phyloP scores from a whole-genome alignment of 2,797 vertebrate species.

The Macropus fuliginosus region DNA sequence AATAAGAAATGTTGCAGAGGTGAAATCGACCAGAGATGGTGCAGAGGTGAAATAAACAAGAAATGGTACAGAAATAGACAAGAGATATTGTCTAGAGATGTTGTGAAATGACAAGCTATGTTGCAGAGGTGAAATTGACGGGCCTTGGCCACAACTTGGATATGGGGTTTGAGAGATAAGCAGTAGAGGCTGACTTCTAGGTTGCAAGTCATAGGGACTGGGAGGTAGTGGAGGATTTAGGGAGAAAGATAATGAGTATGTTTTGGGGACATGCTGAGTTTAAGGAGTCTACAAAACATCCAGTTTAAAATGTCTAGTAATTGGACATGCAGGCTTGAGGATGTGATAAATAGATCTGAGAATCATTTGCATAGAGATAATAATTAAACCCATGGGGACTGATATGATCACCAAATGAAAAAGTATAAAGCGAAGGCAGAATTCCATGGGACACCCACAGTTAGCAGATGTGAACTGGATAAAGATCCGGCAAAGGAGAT shows the following conservation, averaged over 20 bases:
- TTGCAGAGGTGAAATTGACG: neutral
- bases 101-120: too few species aligned
- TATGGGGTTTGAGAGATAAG: neutral
- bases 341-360: neutral
- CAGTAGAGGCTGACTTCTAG: neutral
- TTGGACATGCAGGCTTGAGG: neutral
- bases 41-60: neutral
- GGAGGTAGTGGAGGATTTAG: neutral
- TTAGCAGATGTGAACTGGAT: neutral
- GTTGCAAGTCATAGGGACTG: neutral
- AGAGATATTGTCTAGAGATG: too few species aligned
- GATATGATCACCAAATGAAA: neutral
- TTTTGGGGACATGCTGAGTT: neutral
- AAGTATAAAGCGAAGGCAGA: neutral
- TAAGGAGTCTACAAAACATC: neutral
- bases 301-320: neutral
- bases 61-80: neutral
- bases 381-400: neutral
- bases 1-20: neutral
- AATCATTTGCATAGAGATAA: neutral
- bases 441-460: neutral
- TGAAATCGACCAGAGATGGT: neutral
- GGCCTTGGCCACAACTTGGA: neutral
- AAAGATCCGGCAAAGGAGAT: neutral
- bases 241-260: neutral